A percentile compares a stretch with the other conserved stretches of the same genome.
Evolutionary conservation across 92 coral and sea anemone genomes (phyloP).

Genomic region (Parazoanthus swiftii): DNA sequence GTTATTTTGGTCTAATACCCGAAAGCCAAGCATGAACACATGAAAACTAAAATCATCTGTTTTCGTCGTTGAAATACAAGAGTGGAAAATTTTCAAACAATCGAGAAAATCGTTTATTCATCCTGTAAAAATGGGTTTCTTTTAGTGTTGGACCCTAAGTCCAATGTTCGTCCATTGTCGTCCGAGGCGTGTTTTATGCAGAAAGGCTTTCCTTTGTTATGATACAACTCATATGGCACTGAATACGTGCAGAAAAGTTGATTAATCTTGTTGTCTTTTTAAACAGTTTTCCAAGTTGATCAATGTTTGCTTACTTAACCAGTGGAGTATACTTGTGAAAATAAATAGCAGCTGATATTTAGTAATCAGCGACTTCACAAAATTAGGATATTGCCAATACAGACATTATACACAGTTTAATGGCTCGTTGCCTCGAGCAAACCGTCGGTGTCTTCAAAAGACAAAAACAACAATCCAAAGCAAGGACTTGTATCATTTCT

Average conservation of each 20-base stretch:
- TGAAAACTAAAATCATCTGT: slow-evolving; percentile 26
- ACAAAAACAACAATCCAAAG: neutral
- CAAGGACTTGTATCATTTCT: slow-evolving; percentile 25
- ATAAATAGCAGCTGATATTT: slow-evolving; percentile 41
- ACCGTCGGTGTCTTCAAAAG: slow-evolving; percentile 44
- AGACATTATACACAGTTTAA: slow-evolving; percentile 35
- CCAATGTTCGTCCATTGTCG: neutral
- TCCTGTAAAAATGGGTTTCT: neutral
- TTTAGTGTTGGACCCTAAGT: neutral
- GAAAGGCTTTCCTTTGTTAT: slow-evolving; percentile 6
- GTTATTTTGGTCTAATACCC: slow-evolving; percentile 33
- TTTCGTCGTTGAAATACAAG: slow-evolving; percentile 12
- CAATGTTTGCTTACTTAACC: slow-evolving; percentile 50
- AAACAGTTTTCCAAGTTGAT: slow-evolving; percentile 29
- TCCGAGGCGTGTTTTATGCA: neutral
- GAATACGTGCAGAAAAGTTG: slow-evolving; percentile 22
- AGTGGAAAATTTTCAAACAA: neutral
- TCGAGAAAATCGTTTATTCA: neutral
- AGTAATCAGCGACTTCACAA: slow-evolving; percentile 32
- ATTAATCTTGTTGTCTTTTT: slow-evolving; percentile 39
- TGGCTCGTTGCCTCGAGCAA: slow-evolving; percentile 38
- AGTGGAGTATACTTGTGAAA: slow-evolving; percentile 33
- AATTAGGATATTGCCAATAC: slow-evolving; percentile 35
- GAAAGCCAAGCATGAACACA: neutral
- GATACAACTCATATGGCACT: slow-evolving; percentile 5